Conservation (phyloP, 2,797 vertebrate genomes). For the Cottoperca gobio region DNA sequence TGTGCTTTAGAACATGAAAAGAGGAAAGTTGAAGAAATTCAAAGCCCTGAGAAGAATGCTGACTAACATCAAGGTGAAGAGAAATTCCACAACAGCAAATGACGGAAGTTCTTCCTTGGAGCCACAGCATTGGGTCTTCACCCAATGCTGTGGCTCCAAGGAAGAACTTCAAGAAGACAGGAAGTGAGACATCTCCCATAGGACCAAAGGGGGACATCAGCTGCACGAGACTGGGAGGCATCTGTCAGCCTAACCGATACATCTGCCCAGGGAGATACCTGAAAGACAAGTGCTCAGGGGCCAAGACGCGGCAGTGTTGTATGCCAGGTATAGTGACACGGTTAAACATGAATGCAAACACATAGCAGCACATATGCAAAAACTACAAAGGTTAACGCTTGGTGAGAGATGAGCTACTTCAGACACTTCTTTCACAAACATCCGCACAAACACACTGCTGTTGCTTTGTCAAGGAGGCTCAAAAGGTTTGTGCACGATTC, state of each 20-base stretch:
- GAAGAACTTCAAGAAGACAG: conserved; percentile 45
- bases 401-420: background rate
- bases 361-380: background rate
- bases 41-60: conserved; percentile 21
- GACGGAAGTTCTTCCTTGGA: too few species aligned
- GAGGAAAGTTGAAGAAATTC: conserved; percentile 22
- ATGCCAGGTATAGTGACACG: conserved; percentile 57
- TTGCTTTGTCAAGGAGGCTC: background rate
- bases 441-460: background rate
- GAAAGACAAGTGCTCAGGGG: conserved; percentile 58
- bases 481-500: too few species aligned
- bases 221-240: conserved; percentile 64
- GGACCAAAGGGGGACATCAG: conserved; percentile 27
- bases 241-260: conserved; percentile 65
- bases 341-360: background rate
- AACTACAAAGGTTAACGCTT: background rate
- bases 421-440: background rate
- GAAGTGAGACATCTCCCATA: conserved; percentile 15
- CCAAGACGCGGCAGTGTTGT: conserved; percentile 60
- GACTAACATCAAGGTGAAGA: conserved; percentile 36
- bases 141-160: background rate
- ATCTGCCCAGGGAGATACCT: conserved; percentile 74
- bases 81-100: conserved; percentile 28
- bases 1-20: conserved; percentile 43
- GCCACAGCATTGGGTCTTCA: too few species aligned